Conservation (phyloP, 1,140 invertebrate genomes). For the Zaprionus davidi region DNA sequence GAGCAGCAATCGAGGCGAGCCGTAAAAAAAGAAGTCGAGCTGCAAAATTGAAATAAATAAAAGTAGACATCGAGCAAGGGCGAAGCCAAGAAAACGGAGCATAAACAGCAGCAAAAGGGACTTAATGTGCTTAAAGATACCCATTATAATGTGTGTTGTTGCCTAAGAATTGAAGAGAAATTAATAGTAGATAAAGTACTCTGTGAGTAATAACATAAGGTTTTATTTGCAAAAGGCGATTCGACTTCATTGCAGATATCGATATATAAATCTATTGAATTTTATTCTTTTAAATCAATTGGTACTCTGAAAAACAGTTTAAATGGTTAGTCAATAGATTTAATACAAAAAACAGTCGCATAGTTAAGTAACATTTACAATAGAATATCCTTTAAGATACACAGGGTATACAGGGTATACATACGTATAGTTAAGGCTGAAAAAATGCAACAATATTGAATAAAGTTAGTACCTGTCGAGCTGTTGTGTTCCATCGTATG, state of each 20-base stretch:
- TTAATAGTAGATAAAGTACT: too few relatives aligned
- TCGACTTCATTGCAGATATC: too few relatives aligned
- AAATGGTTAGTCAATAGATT: rapidly evolving
- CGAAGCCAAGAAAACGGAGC: constrained; percentile 11
- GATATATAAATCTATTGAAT: too few relatives aligned
- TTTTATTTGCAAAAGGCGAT: too few relatives aligned
- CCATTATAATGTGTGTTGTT: not conserved
- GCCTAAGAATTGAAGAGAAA: not conserved
- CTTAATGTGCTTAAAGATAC: not conserved
- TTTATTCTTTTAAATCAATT: too few relatives aligned
- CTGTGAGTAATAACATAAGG: too few relatives aligned
- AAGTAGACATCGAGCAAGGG: constrained; percentile 47
- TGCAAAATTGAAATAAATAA: constrained; percentile 75
- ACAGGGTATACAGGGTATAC: constrained; percentile 9
- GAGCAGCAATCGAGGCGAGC: constrained; percentile 74
- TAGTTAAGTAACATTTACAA: too few relatives aligned
- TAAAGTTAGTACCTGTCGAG: constrained; percentile 77
- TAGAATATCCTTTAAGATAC: too few relatives aligned
- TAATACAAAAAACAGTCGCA: too few relatives aligned
- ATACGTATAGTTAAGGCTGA: constrained; percentile 5
- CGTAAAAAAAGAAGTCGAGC: constrained; percentile 63
- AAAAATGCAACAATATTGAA: constrained; percentile 73
- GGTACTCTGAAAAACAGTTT: too few relatives aligned
- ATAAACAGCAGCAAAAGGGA: not conserved
- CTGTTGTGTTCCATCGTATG: constrained; percentile 68